Evolutionary conservation across 2,113 vertebrate species (phyloP), one percentile per base, ranked within the genome.

Genomic region (Limnothrissa miodon): DNA sequence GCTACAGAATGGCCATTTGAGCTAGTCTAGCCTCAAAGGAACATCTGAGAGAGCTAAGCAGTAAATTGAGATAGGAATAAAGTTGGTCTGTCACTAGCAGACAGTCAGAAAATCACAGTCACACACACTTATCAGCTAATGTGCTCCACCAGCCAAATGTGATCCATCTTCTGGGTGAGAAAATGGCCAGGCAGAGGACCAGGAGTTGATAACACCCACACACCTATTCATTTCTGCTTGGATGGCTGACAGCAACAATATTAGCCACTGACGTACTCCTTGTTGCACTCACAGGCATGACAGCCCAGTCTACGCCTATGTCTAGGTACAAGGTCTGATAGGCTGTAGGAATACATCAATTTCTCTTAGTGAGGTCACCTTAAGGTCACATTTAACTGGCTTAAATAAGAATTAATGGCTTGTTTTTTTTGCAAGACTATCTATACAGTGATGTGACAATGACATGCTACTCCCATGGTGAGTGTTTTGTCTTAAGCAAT

Each of bases 91-190:
- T 29, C 66, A 62, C 66, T 36, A 33, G 25, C 5, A 13, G 29
- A 36, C 33, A 36, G n/a, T 21, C 51, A 56, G 51, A 21, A 56
- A 66, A 33, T 66, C 59, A 33, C 66, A 74, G 25, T 19, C 45
- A 19, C n/a, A 21, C n/a, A 21, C 45, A 80, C 10, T 80, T 80
- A 51, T 83, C 62, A 56, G 45, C n/a, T 81, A 85, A 74, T 33
- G 66, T 74, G 66, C 29, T 36, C 29, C 66, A 36, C 29, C 66
- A 36, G 66, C 66, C 66, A 74, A 74, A 74, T 17, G 66, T 33
- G 13, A 74, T 36, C 25, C 66, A 74, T 74, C 66, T 74, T 74
- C 29, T 33, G 29, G 5, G 66, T 15, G 29, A 74, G 66, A 74
- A 74, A 36, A 74, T 74, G 66, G 66, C 4, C 66, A 17, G 66